Base-by-base conservation (phyloP, 2,113 vertebrate genomes). In the Struthidea cinerea region DNA sequence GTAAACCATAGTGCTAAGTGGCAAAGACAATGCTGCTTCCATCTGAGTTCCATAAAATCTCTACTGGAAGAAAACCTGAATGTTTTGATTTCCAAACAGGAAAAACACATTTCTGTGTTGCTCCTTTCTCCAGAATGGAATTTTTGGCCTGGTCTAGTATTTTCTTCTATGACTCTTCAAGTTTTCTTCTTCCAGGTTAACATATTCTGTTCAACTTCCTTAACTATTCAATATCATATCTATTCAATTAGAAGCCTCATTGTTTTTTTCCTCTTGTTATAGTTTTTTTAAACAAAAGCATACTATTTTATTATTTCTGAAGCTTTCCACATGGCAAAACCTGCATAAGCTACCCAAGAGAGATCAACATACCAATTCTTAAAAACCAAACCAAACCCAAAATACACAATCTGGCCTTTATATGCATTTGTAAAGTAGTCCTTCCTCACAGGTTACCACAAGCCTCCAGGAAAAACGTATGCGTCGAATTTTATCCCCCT, bases 401-500 rank as follows among this genome's bases (percentile, higher is more conserved):
- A 13, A 18, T 6, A 6, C 6, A 6, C 23, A 27, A 8, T 7
- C 13, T 63, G 33, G 4, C 5, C 8, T 78, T 56, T 46, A 20
- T 9, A 57, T 6, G 16, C 11, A 8, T 67, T 70, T 63, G 7
- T 32, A 33, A 87, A 60, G 47, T 6, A 56, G 8, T 11, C 11
- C 11, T 88, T 71, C n/a, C 33, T 56, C 30, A 47, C 28, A 77
- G 41, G 73, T 17, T 13, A 60, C 18, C 19, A 61, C 16, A 76
- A 76, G 73, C 49, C 47, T 52, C 16, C 18, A 50, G 24, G 57
- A 81, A 86, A 23, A 68, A 18, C 0, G 0, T 18, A 37, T 13
- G 19, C 0, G 0, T n/a, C 37, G 39, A 67, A 52, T 68, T 84
- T 71, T 22, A 78, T 50, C 10, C 15, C 12, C 14, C 7, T 35